Evolutionary conservation across 2,113 vertebrate species (phyloP), one percentile per base, ranked within the genome.

Genomic region (Guaruba guarouba): DNA sequence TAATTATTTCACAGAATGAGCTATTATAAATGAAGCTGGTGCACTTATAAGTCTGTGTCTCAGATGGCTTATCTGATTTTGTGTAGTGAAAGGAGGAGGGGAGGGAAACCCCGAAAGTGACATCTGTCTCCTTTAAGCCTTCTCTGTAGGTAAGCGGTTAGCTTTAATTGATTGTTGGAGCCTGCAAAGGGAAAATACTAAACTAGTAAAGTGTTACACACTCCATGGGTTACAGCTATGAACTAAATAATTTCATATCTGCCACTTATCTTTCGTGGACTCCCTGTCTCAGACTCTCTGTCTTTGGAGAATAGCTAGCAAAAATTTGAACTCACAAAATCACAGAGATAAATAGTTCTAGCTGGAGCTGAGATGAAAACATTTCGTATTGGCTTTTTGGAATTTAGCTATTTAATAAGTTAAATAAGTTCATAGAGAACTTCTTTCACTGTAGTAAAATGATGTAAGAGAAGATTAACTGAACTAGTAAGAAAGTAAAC

Each of bases 1-100:
- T 90, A 92, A 86, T 93, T 91, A 84, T 94, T 95, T 94, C 25
- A 77, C 6, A 70, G 75, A 87, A 79, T 27, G 24, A 57, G 2
- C 33, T 87, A 24, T 71, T 91, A 57, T 16, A 89, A 79, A 62
- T 74, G 85, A 73, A 82, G 22, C 28, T 39, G 13, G 8, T 62
- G 14, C 5, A 81, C 13, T 81, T 93, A 20, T 16, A 15, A 22
- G 23, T 13, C 52, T 54, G 8, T 84, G 37, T 27, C 55, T 88
- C 74, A 35, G 29, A 55, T 75, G 39, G 11, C 17, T 78, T 80
- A 51, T 78, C 37, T 85, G 62, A 82, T 48, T 90, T 86, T 89
- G 16, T n/a, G 43, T 43, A 64, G 6, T 31, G 28, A 75, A 19
- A 6, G 10, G 22, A 2, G 29, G 8, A 18, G 7, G 3, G 24